phyloP scores from a whole-genome alignment of 2,888 invertebrate species.

The Macrophya alboannulata region DNA sequence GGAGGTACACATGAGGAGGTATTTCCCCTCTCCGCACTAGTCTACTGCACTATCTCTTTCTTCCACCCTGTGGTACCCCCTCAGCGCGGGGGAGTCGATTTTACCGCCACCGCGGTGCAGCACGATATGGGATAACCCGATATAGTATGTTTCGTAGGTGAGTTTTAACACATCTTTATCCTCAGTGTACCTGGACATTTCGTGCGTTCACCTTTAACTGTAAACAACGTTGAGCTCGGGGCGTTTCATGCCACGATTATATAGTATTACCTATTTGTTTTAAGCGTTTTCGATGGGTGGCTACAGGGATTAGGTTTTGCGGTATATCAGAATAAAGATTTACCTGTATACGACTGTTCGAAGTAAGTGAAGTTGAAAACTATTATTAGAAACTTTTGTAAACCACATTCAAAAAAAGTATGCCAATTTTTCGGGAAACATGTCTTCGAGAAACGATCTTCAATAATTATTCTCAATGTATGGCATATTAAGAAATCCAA shows the following conservation, averaged over 20 bases:
- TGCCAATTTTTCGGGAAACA: no score
- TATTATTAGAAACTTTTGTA: no score
- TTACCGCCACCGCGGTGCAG: conserved; percentile 50
- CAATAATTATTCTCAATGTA: no score
- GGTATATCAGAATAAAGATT: background rate
- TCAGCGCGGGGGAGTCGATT: conserved; percentile 53
- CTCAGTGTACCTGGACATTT: conserved; percentile 64
- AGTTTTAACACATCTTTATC: background rate
- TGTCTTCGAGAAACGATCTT: no score
- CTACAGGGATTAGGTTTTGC: background rate
- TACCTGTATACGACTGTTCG: no score
- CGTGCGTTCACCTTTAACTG: conserved; percentile 73
- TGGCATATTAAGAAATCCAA: no score
- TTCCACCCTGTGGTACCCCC: conserved; percentile 27
- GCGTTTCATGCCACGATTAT: conserved; percentile 14
- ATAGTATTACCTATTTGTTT: conserved; percentile 3
- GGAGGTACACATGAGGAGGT: background rate
- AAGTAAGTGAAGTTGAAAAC: no score
- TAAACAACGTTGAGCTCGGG: conserved; percentile 57
- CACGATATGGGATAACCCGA: conserved; percentile 59
- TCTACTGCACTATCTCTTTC: conserved; percentile 18
- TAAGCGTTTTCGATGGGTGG: background rate
- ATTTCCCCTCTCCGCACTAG: conserved; percentile 19
- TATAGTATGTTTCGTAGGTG: conserved; percentile 56
- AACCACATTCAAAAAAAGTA: no score